Base-by-base conservation (phyloP, 2,888 invertebrate genomes). In the Cecidostiba fungosa region DNA sequence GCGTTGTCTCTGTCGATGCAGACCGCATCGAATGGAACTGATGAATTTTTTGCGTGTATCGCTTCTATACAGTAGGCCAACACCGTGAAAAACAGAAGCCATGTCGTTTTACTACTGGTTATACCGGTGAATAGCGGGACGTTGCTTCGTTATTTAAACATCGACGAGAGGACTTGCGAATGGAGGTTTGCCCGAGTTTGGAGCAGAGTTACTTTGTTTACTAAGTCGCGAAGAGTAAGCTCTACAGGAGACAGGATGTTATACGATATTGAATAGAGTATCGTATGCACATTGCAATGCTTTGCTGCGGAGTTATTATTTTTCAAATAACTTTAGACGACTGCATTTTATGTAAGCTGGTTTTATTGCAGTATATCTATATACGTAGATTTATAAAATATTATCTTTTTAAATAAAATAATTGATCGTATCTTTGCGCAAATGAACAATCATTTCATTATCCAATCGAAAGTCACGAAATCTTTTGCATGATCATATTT, bases 11-110 rank as follows among this genome's bases (percentile, higher is more conserved):
- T 4, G 5, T 50, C 16, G 16, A 16, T 50, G 3, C 50, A 50
- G 50, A 62, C n/a, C 10, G 4, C 23, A 2, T 62, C 50, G 14
- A 16, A 50, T 73, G 4, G 47, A 50, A 74, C n/a, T 62, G 5
- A 62, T 62, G 5, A 23, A 62, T 62, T 4, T 62, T 23, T 26
- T 1, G 12, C 19, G n/a, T 10, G 23, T 62, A 23, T 62, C 1
- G 6, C 8, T 59, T 62, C n/a, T n/a, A 8, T 79, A 23, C 70
- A 92, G 92, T 8, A 91, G 91, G 86, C 92, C 92, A 76, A 92
- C 92, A 4, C 89, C 91, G 1, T 74, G 59, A 4, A 69, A 47
- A 14, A 89, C 90, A 3, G 87, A 89, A 1, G 23, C 88, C 10
- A 87, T 91, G 23, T 87, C 91, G 0, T 77, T 89, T 43, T 85